Base-by-base conservation (phyloP, 2,888 invertebrate genomes). In the Drosophila dives region DNA sequence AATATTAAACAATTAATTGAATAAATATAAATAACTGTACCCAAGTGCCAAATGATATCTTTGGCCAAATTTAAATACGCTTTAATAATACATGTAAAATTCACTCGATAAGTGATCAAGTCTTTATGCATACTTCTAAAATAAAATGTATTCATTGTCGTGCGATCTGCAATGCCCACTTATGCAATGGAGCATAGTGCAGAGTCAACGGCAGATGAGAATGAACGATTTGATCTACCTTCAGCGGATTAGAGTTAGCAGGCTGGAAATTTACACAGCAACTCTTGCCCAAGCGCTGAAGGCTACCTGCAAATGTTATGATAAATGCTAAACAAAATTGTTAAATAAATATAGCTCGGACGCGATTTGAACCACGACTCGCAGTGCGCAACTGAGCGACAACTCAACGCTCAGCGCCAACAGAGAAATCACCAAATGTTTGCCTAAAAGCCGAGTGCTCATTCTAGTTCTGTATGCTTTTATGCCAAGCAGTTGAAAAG, bases 201-300 rank as follows among this genome's bases (percentile, higher is more conserved):
- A 90, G 90, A 63, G 86, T 90, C 86, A 90, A 92, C 92, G 92
- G 90, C 83, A 79, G 32, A 63, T 50, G 70, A 76, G 87, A 89
- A 82, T 63, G 92, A 92, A 89, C 92, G 92, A 92, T 91, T 92
- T 75, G 3, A 65, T 92, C 91, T 92, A 85, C 92, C 92, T 92
- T 92, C 80, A 81, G 78, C 91, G 68, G 92, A 92, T 92, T 92
- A 91, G 92, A 92, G 91, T 85, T 77, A 72, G 64, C 58, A 66
- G 79, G 81, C 78, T 79, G 70, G 54, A 49, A 48, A 77, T 61
- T 79, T 85, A 83, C 84, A 81, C 78, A 66, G 60, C 59, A 86
- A 90, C 92, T 88, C 92, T 82, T 92, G 92, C 92, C 92, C 84
- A 80, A 81, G 69, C 80, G 77, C 83, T 83, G 87, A 92, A 92